These are phyloP conservation scores for Cyclopterus lumpus DNA, from an alignment of 2,797 vertebrate species.

Conservation along the genomic window DNA sequence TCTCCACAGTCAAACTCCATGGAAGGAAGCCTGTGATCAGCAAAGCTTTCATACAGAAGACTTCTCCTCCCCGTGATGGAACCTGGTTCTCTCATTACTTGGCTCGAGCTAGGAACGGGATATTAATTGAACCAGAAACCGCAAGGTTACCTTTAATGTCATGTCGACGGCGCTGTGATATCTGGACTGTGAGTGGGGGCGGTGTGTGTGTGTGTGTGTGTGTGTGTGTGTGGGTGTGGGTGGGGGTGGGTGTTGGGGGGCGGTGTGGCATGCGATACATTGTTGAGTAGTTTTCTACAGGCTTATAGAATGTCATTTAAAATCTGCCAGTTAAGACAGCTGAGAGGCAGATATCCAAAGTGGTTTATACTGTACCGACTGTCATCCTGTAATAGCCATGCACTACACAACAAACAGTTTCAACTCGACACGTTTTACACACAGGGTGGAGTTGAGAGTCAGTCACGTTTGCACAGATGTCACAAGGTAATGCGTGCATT, in stretches of 20 bases:
- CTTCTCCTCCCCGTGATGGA: conserved; percentile 69
- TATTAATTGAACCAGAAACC: conserved; percentile 83
- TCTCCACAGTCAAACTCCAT: conserved; percentile 73
- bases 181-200: conserved; percentile 63
- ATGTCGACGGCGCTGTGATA: conserved; percentile 70
- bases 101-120: conserved; percentile 72
- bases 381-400: conserved; percentile 74
- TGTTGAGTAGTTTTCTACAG: conserved; percentile 69
- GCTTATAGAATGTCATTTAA: conserved; percentile 72
- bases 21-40: conserved; percentile 79
- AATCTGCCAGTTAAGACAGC: conserved; percentile 67
- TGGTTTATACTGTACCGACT: conserved; percentile 48
- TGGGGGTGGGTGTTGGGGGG: conserved; percentile 28
- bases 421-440: conserved; percentile 64
- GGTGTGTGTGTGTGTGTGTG: too few species aligned
- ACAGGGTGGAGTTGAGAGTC: conserved; percentile 51
- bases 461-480: conserved; percentile 72
- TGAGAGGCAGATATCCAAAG: conserved; percentile 70
- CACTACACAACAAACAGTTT: conserved; percentile 75
- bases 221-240: not conserved
- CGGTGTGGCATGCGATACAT: conserved; percentile 65
- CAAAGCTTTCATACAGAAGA: conserved; percentile 71
- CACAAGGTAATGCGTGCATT: conserved; percentile 69
- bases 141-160: conserved; percentile 84
- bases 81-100: conserved; percentile 77